Evolutionary conservation across 2,888 invertebrate genomes (phyloP).

Genomic region (Parascotia fuliginaria): DNA sequence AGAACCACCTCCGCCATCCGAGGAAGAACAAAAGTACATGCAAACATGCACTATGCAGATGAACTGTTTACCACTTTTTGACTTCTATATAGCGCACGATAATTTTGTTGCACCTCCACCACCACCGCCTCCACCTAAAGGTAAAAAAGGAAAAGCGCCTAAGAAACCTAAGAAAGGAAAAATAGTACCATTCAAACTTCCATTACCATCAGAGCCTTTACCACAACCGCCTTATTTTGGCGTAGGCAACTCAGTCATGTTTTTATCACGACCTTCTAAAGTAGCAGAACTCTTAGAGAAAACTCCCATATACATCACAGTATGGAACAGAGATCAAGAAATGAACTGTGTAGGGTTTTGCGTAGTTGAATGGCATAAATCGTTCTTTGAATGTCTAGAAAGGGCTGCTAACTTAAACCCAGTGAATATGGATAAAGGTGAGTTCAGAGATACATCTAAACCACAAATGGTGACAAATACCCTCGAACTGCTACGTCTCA

Average conservation of each 20-base stretch:
- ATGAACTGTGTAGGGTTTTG: conserved; percentile 75
- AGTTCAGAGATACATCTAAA: conserved; percentile 67
- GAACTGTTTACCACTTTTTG: conserved; percentile 75
- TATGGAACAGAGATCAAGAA: conserved; percentile 78
- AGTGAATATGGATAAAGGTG: conserved; percentile 70
- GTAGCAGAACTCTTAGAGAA: conserved; percentile 68
- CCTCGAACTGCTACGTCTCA: conserved; percentile 62
- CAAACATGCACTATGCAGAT: conserved; percentile 78
- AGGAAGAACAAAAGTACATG: conserved; percentile 80
- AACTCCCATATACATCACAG: conserved; percentile 75
- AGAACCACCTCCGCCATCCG: conserved; percentile 72
- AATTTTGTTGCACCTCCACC: conserved; percentile 78
- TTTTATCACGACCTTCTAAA: conserved; percentile 73
- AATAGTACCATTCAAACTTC: conserved; percentile 56
- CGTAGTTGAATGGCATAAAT: conserved; percentile 71
- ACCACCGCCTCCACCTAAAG: conserved; percentile 63
- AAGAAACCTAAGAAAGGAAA: conserved; percentile 65
- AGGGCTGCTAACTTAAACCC: conserved; percentile 69
- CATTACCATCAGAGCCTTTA: conserved; percentile 75
- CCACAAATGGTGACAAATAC: conserved; percentile 75
- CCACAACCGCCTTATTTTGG: conserved; percentile 80
- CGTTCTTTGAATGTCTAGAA: conserved; percentile 69
- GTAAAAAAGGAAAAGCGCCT: conserved; percentile 55
- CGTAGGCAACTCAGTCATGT: conserved; percentile 76
- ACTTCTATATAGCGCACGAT: conserved; percentile 79